Evolutionary conservation across 1,140 invertebrate genomes (phyloP).

Genomic region (Drosophila novamexicana): DNA sequence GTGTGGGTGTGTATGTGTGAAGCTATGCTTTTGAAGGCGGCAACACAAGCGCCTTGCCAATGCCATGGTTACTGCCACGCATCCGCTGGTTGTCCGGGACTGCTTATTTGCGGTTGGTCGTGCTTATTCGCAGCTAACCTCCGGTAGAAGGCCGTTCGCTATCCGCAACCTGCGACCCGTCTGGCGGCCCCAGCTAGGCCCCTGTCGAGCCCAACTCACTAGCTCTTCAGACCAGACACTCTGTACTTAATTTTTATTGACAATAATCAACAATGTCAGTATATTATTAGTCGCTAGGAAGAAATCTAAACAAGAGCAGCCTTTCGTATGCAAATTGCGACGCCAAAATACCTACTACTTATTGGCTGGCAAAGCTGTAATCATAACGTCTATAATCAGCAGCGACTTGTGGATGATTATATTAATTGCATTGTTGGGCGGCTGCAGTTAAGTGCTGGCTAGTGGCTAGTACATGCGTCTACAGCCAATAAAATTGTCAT

Average conservation of each 20-base stretch:
- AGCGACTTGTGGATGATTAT: conserved; percentile 20
- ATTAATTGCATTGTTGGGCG: conserved; percentile 10
- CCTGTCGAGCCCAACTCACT: conserved; percentile 19
- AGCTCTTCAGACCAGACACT: conserved; percentile 28
- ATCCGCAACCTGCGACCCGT: conserved; percentile 41
- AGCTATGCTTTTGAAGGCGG: conserved; percentile 7
- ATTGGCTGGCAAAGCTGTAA: conserved; percentile 4
- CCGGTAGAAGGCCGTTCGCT: conserved; percentile 23
- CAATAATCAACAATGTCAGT: background rate
- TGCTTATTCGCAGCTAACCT: conserved; percentile 40
- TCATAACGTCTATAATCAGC: conserved; percentile 20
- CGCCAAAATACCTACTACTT: background rate
- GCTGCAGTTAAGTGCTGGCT: background rate
- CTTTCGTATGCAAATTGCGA: conserved; percentile 1
- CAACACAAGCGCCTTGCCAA: conserved; percentile 15
- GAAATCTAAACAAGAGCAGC: background rate
- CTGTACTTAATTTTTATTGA: background rate
- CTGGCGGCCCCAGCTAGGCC: conserved; percentile 40
- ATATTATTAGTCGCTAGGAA: background rate
- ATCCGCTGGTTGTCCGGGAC: conserved; percentile 33
- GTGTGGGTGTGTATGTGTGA: background rate
- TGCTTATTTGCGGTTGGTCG: conserved; percentile 16
- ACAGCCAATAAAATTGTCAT: conserved; percentile 9
- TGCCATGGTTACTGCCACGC: background rate
- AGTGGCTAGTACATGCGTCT: conserved; percentile 6